These are phyloP conservation scores for Orchestia grillus DNA, from an alignment of 1,140 invertebrate species.

Conservation along the genomic window DNA sequence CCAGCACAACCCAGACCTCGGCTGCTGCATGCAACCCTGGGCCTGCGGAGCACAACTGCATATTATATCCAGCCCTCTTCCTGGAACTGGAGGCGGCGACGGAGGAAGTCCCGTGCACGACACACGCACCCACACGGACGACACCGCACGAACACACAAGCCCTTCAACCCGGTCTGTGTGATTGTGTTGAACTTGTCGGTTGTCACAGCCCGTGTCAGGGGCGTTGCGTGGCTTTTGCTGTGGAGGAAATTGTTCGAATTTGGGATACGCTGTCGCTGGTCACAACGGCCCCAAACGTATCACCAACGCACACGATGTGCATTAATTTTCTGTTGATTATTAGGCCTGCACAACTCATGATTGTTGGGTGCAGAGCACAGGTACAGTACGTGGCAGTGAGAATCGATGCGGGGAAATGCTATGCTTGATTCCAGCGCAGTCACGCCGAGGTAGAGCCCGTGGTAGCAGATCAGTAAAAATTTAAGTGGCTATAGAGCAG, in stretches of 20 bases:
- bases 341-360: background rate
- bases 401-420: background rate
- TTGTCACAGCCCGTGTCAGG: background rate
- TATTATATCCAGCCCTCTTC: constrained; percentile 6
- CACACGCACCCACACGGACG: background rate
- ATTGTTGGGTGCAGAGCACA: background rate
- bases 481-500: background rate
- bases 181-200: background rate
- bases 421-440: background rate
- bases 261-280: background rate
- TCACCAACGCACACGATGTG: background rate
- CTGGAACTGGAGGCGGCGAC: constrained; percentile 3
- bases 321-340: background rate
- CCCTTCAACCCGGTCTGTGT: background rate
- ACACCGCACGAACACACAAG: background rate
- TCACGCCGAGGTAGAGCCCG: background rate
- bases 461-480: background rate
- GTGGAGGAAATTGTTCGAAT: background rate
- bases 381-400: background rate
- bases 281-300: background rate
- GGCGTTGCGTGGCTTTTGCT: background rate
- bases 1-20: background rate
- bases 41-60: background rate
- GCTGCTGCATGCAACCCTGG: background rate
- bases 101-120: constrained; percentile 2